Percentiles rank a stretch among this genome's conserved stretches.
Evolutionary conservation across 2,888 invertebrate genomes (phyloP).

Genomic region (Acheta domesticus): DNA sequence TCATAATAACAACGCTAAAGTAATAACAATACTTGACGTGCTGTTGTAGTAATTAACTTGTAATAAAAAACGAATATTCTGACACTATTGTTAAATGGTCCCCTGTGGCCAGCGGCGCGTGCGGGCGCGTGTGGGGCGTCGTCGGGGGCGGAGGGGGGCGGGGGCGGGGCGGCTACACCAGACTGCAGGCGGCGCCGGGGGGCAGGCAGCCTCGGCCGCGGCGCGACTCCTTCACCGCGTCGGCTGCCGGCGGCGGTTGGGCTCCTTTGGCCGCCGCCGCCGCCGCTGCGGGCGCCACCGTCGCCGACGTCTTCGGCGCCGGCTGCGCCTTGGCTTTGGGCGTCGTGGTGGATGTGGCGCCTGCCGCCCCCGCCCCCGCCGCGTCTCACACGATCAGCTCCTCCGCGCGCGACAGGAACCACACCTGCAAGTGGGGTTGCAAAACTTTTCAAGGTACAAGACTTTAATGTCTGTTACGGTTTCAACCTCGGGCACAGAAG

Average conservation of each 20-base stretch:
- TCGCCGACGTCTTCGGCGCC: neutral
- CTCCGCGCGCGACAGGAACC: slow-evolving; percentile 65
- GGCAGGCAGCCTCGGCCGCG: neutral
- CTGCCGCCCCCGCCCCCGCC: slow-evolving; percentile 3
- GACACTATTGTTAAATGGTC: no score
- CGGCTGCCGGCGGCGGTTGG: neutral
- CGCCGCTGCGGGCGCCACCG: neutral
- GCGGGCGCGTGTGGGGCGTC: no score
- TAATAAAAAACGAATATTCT: no score
- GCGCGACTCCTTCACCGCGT: neutral
- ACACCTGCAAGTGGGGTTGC: slow-evolving; percentile 65
- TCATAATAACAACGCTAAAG: no score
- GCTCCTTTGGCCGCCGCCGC: neutral
- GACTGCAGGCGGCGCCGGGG: neutral
- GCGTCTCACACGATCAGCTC: slow-evolving; percentile 9
- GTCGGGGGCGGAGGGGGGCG: neutral
- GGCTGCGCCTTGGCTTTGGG: neutral
- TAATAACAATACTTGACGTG: no score
- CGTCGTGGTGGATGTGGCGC: neutral
- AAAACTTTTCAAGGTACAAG: no score
- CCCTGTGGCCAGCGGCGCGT: no score
- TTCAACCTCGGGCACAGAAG: no score
- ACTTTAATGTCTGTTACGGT: no score
- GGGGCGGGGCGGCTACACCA: neutral
- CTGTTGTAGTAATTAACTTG: no score